These are phyloP conservation scores for Halichoerus grypus DNA, from an alignment of 2,113 vertebrate species.

Conservation along the genomic window DNA sequence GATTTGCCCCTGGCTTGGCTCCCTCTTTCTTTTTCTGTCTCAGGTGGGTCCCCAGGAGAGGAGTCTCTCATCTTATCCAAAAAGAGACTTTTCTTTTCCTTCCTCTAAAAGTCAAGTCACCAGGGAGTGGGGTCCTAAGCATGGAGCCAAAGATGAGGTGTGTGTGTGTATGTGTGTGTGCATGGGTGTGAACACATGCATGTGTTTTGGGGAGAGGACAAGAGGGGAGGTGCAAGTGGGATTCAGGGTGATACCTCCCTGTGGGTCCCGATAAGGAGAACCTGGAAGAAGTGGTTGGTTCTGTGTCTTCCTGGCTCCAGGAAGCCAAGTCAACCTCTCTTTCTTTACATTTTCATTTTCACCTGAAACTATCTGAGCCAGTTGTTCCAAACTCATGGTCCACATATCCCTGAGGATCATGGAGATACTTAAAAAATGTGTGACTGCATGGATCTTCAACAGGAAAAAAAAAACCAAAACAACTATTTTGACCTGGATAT, in stretches of 20 bases:
- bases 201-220: neutral
- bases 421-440: neutral
- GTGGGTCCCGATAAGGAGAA: neutral
- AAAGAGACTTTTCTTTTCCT: neutral
- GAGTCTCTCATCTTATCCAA: neutral
- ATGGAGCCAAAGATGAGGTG: neutral
- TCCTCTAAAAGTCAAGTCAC: neutral
- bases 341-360: neutral
- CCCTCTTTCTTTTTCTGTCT: neutral
- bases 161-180: neutral
- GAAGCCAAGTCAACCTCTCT: neutral
- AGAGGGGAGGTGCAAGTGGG: neutral
- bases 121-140: neutral
- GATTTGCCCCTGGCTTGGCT: neutral
- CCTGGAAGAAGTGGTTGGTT: neutral
- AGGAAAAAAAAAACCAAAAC: neutral
- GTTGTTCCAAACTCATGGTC: neutral
- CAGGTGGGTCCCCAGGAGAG: neutral
- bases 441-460: neutral
- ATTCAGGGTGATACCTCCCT: neutral
- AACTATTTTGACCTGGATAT: neutral
- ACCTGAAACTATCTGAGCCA: neutral
- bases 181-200: too few species aligned
- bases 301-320: neutral
- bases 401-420: neutral